Evolutionary conservation across 1,140 invertebrate species (phyloP), one percentile per base, ranked within the genome.

Genomic region (Parapsyche elsis): DNA sequence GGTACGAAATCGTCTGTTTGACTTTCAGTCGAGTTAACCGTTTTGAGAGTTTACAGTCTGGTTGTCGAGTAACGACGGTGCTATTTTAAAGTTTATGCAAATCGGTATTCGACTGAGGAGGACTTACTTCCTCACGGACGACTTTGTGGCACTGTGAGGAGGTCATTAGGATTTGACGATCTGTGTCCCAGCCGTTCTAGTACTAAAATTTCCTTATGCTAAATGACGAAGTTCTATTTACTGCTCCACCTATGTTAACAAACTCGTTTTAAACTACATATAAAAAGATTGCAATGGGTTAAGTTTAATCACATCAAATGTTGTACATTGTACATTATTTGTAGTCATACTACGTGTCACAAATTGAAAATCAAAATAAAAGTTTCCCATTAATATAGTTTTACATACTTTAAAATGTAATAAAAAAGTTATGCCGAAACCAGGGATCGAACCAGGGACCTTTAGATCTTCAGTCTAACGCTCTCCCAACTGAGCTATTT

Each of bases 391-490:
- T n/a, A n/a, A n/a, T n/a, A n/a, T n/a, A n/a, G n/a, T n/a, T n/a
- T n/a, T n/a, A n/a, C n/a, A n/a, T n/a, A n/a, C n/a, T n/a, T n/a
- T n/a, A n/a, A 12, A 53, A 53, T 53, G 4, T 5, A 24, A 61
- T 9, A 67, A 67, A 67, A 87, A 84, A 85, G 83, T 77, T 14
- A 23, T 93, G 92, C 92, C 92, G 92, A 93, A 93, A 93, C 92
- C 92, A 89, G 92, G 92, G 91, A 92, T 92, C 90, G 91, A 92
- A 92, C 92, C 91, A 90, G 92, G 92, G 92, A 93, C 92, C 91
- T 93, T 93, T 93, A 93, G 92, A 93, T 93, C 92, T 93, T 93
- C 92, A 93, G 92, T 93, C 92, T 93, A 92, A 93, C 92, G 92
- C 92, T 93, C 92, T 93, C 92, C 92, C 92, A 92, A 92, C 92